These are phyloP conservation scores for Gonioctena quinquepunctata DNA, from an alignment of 1,140 invertebrate genomes.

Conservation along the genomic window DNA sequence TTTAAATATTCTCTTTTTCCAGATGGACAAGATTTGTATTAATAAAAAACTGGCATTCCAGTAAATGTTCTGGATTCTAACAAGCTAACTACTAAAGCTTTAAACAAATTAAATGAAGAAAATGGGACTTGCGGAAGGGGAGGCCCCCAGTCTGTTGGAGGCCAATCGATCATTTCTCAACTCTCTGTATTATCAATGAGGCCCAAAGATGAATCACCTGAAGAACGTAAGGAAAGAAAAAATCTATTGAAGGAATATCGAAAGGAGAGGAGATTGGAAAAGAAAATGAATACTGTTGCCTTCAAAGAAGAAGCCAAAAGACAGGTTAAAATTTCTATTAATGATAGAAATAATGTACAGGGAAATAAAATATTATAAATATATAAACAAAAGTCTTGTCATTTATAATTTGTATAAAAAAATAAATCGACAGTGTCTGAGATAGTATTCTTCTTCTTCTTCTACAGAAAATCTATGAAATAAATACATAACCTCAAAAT, in stretches of 20 bases:
- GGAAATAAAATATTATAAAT: constrained; percentile 64
- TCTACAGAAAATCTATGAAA: no score
- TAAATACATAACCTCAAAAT: no score
- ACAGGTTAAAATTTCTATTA: constrained; percentile 77
- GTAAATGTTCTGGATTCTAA: constrained; percentile 64
- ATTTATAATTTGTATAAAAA: no score
- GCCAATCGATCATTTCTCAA: constrained; percentile 70
- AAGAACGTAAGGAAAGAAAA: constrained; percentile 83
- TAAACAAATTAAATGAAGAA: constrained; percentile 68
- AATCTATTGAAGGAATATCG: constrained; percentile 81
- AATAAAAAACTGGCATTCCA: constrained; percentile 75
- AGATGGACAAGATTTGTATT: constrained; percentile 68
- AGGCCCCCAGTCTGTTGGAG: constrained; percentile 60
- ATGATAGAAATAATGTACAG: constrained; percentile 74
- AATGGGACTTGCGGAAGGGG: constrained; percentile 46
- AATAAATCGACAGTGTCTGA: no score
- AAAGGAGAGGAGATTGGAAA: constrained; percentile 81
- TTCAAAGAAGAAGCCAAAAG: constrained; percentile 88
- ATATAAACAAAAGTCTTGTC: no score
- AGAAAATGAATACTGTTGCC: constrained; percentile 81
- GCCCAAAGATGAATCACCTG: constrained; percentile 79
- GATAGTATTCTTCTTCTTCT: no score
- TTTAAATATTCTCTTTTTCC: no score
- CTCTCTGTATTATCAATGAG: constrained; percentile 74
- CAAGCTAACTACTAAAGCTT: constrained; percentile 69